Evolutionary conservation across 2,888 invertebrate genomes (phyloP), one percentile per base, ranked within the genome.

Genomic region (Pocota personata): DNA sequence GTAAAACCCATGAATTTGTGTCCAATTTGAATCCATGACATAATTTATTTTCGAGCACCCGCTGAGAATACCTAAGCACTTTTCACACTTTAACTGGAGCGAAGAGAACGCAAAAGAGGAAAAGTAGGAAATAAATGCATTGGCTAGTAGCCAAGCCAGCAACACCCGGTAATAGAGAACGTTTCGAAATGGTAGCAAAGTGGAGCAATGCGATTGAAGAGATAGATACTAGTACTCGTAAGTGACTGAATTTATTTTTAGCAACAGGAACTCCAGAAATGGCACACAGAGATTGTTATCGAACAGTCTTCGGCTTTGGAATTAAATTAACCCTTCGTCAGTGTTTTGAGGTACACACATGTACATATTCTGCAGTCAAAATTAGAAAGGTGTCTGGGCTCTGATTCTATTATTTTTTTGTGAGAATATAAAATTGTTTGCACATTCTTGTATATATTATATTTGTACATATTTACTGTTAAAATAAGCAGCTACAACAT

Each of bases 31-130:
- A 66, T 79, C 60, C 69, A 87, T 87, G 82, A 82, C 78, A 76
- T 87, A 82, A 87, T 87, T 87, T 86, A 82, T 75, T 82, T 76
- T 67, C 57, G 19, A 48, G 19, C 32, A 57, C 73, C 71, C 60
- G 83, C 50, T 14, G 2, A 40, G 83, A 80, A 87, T 87, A 64
- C 35, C 1, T 55, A 79, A 79, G n/a, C 21, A 32, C 14, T 24
- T 19, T 82, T 78, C 50, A 73, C 77, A 83, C 67, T 67, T 73
- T 24, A 78, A 69, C 55, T 84, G 8, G 83, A 72, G 60, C 83
- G 72, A 66, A 62, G 62, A 64, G 48, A 64, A 62, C 32, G 8
- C 32, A 12, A 60, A 69, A 55, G 46, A 24, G 60, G 62, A 69
- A 40, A 27, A 40, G 37, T 60, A 27, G 14, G 35, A 43, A 40